Evolutionary conservation across 2,888 invertebrate genomes (phyloP).

Genomic region (Drosophila kambysellisi): DNA sequence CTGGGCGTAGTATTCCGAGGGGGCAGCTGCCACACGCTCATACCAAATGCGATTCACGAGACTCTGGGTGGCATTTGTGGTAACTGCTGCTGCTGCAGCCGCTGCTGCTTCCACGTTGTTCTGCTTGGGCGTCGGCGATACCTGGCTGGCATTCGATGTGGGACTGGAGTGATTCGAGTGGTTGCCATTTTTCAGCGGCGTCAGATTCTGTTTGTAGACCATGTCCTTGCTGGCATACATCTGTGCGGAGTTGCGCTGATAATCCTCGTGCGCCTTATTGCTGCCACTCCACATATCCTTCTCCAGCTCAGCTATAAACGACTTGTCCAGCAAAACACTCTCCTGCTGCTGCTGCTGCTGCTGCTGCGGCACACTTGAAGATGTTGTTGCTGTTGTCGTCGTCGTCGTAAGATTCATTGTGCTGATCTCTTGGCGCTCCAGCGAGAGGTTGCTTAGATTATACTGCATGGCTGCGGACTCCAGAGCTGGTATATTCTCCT

Average conservation of each 20-base stretch:
- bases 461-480: slow-evolving; percentile 75
- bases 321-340: slow-evolving; percentile 86
- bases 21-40: slow-evolving; percentile 82
- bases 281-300: slow-evolving; percentile 86
- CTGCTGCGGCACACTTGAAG: slow-evolving; percentile 9
- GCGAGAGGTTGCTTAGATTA: slow-evolving; percentile 77
- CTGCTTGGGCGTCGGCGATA: slow-evolving; percentile 73
- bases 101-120: slow-evolving; percentile 77
- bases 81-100: slow-evolving; percentile 39
- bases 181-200: slow-evolving; percentile 75
- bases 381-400: background rate
- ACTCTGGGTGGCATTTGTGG: slow-evolving; percentile 80
- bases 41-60: slow-evolving; percentile 86
- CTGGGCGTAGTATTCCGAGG: slow-evolving; percentile 80
- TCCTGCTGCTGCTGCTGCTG: slow-evolving; percentile 58
- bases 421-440: slow-evolving; percentile 66
- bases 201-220: slow-evolving; percentile 82
- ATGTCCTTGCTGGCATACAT: slow-evolving; percentile 83
- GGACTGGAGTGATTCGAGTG: slow-evolving; percentile 70
- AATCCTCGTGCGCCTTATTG: slow-evolving; percentile 81
- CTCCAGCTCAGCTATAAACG: slow-evolving; percentile 89
- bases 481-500: slow-evolving; percentile 81
- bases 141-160: slow-evolving; percentile 52
- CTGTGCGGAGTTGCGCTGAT: slow-evolving; percentile 83
- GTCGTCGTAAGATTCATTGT: background rate